Percentiles rank a stretch among this genome's conserved stretches.
These are phyloP conservation scores for Rhynchonema sp. DNA, from an alignment of 2,888 invertebrate genomes.

Conservation along the genomic window DNA sequence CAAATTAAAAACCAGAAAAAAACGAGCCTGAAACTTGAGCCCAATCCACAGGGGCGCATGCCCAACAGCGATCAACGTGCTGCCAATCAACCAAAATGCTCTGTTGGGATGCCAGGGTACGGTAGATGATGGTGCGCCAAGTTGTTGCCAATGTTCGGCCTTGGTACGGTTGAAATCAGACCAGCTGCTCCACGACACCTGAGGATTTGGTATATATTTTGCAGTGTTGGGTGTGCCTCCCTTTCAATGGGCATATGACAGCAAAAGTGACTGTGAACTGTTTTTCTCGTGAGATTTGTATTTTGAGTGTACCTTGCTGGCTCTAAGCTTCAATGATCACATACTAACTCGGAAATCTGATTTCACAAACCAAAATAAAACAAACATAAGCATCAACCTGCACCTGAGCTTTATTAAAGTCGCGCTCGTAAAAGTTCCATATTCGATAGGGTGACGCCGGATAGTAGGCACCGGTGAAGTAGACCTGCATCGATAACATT, in stretches of 20 bases:
- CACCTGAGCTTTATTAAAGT: slow-evolving; percentile 19
- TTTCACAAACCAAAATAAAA: too few relatives aligned
- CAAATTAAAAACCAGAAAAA: background rate
- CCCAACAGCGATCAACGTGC: slow-evolving; percentile 20
- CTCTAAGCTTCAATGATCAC: too few relatives aligned
- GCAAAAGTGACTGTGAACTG: too few relatives aligned
- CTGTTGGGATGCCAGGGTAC: slow-evolving; percentile 26
- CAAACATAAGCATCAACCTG: too few relatives aligned
- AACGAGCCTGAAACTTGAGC: slow-evolving; percentile 19
- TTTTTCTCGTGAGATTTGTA: too few relatives aligned
- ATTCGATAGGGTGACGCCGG: slow-evolving; percentile 25
- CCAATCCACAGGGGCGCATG: slow-evolving; percentile 27
- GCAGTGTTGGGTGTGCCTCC: too few relatives aligned
- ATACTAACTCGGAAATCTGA: too few relatives aligned
- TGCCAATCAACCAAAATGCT: slow-evolving; percentile 25
- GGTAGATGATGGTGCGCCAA: slow-evolving; percentile 12
- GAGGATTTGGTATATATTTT: too few relatives aligned
- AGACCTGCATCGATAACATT: too few relatives aligned
- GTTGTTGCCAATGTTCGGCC: slow-evolving; percentile 22
- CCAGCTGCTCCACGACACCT: slow-evolving; percentile 2
- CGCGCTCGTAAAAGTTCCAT: slow-evolving; percentile 26
- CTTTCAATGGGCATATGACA: too few relatives aligned
- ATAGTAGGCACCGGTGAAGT: slow-evolving; percentile 25
- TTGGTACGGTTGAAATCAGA: slow-evolving; percentile 25
- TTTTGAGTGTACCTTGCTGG: too few relatives aligned